Evolutionary conservation across 1,140 invertebrate species (phyloP).

Genomic region (Anoplolepis gracilipes): DNA sequence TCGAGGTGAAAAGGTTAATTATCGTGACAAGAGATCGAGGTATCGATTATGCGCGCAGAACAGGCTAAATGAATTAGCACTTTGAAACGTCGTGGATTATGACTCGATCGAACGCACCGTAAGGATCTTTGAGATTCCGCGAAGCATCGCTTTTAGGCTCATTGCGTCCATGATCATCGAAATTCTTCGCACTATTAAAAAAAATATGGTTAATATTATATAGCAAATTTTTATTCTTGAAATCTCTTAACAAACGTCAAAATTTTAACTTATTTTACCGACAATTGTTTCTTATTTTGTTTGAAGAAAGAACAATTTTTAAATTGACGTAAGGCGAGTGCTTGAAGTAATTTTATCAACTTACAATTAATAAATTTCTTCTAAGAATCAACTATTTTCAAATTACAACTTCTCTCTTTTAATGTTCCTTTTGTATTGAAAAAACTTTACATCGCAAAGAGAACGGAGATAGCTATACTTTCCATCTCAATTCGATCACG

Average conservation of each 20-base stretch:
- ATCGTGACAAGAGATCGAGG: slow-evolving; percentile 64
- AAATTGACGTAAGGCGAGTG: background rate
- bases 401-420: background rate
- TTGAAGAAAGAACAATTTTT: background rate
- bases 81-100: slow-evolving; percentile 47
- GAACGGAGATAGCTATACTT: background rate
- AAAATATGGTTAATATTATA: background rate
- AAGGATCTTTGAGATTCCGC: slow-evolving; percentile 14
- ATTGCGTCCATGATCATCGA: background rate
- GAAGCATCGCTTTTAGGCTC: background rate
- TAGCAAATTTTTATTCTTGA: background rate
- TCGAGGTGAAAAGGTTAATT: slow-evolving; percentile 63
- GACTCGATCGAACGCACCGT: slow-evolving; percentile 22
- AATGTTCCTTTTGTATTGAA: background rate
- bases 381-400: background rate
- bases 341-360: background rate
- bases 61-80: slow-evolving; percentile 62
- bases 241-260: slow-evolving; percentile 10
- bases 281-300: background rate
- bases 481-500: background rate
- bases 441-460: background rate
- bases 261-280: background rate
- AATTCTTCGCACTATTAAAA: background rate
- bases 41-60: slow-evolving; percentile 45
- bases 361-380: background rate